Conservation (phyloP, 2,888 invertebrate species). For the Autographa gamma region DNA sequence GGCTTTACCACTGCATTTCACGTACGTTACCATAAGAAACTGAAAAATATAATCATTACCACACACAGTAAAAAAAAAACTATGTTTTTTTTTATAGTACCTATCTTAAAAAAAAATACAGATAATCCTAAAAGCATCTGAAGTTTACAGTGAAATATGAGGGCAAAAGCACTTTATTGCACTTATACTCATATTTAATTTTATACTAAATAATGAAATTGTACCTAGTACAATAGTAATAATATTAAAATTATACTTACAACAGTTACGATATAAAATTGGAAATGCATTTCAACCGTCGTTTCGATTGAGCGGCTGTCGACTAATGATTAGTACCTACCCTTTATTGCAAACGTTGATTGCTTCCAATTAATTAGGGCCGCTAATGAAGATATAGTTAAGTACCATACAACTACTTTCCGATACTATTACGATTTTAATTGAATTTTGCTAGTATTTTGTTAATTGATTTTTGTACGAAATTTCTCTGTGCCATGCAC, state of each 20-base stretch:
- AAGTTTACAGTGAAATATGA: too few species aligned
- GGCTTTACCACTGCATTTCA: constrained; percentile 7
- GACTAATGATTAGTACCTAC: constrained; percentile 17
- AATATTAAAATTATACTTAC: constrained; percentile 22
- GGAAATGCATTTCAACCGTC: constrained; percentile 32
- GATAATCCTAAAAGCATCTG: too few species aligned
- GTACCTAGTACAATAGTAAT: too few species aligned
- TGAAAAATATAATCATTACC: neutral
- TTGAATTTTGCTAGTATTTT: constrained; percentile 21
- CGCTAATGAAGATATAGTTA: constrained; percentile 31
- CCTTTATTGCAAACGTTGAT: constrained; percentile 22
- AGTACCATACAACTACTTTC: constrained; percentile 35
- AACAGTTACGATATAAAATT: constrained; percentile 21
- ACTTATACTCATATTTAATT: too few species aligned
- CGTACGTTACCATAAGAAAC: neutral
- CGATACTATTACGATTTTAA: constrained; percentile 40
- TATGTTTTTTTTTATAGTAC: too few species aligned
- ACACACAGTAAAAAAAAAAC: neutral
- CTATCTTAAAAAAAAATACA: too few species aligned
- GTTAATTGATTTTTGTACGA: constrained; percentile 13
- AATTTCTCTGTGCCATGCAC: neutral
- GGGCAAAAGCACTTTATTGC: too few species aligned
- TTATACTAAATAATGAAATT: too few species aligned
- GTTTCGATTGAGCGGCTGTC: neutral
- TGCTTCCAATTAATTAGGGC: constrained; percentile 49